Evolutionary conservation across 2,888 invertebrate genomes (phyloP), one percentile per base, ranked within the genome.

Genomic region (Pinctada fucata): DNA sequence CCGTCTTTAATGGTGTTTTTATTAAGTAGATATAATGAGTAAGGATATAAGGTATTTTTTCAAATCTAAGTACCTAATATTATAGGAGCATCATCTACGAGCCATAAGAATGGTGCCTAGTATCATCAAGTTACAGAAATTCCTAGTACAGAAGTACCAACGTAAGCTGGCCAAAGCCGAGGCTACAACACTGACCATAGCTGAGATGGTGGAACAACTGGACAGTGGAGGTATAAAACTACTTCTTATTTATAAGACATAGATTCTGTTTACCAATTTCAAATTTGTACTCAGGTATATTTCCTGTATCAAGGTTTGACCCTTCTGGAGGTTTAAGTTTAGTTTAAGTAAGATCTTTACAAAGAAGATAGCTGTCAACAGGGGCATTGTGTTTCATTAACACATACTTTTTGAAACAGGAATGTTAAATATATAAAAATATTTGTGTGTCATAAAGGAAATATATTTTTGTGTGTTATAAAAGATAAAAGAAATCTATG

Each of bases 141-240:
- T 81, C 31, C 79, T 90, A 72, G 74, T 86, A 69, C 79, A 82
- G 77, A 81, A 79, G 71, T 86, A 85, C 77, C 85, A 87, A 69
- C 80, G 87, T 5, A 85, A 85, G 71, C 81, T 90, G 50, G 86
- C 86, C 82, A 82, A 81, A 66, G 83, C 83, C n/a, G 88, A 89
- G 69, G 90, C 88, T 3, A 82, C 79, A 2, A 83, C 75, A 31
- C 76, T 86, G 31, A 81, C 80, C 6, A 80, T 86, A 2, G 73
- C 70, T 8, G 48, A 76, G 6, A 58, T 78, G 13, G 73, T 67
- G 69, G n/a, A 64, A 50, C 48, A 63, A 3, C 66, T 66, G 66
- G 71, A 65, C 49, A 45, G 63, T 51, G 77, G 77, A 66, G 50
- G 45, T 68, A 31, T 16, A 6, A 70, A 13, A 10, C 3, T 31